Evolutionary conservation across 2,113 vertebrate genomes (phyloP).

Genomic region (Eupsittula cactorum): DNA sequence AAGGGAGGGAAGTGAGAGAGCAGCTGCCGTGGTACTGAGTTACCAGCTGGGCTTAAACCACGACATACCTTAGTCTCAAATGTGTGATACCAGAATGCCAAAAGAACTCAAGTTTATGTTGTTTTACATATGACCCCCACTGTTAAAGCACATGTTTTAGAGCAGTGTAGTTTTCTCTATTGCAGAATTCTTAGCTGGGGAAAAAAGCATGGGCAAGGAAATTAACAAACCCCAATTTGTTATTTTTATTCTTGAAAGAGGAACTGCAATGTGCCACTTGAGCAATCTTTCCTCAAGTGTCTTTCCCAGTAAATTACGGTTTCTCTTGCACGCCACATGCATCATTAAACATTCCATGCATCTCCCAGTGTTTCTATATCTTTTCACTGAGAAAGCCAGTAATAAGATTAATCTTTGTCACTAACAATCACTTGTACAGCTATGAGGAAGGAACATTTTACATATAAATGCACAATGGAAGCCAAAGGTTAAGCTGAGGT

Average conservation of each 20-base stretch:
- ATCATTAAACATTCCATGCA: background rate
- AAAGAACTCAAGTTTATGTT: background rate
- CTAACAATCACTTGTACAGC: background rate
- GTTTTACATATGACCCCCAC: background rate
- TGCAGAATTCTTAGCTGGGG: background rate
- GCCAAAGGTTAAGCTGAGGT: background rate
- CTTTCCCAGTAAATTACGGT: conserved; percentile 26
- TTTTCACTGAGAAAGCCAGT: background rate
- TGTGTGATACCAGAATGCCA: background rate
- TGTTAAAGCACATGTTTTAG: background rate
- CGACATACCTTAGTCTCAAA: background rate
- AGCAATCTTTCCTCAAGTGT: background rate
- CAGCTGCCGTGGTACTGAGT: no score
- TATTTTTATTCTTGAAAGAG: background rate
- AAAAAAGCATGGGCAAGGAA: background rate
- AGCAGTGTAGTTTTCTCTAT: background rate
- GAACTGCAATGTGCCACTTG: background rate
- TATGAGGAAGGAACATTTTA: background rate
- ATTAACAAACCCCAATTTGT: background rate
- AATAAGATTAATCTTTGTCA: conserved; percentile 41
- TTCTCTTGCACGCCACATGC: background rate
- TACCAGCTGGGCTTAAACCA: no score
- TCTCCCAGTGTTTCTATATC: background rate
- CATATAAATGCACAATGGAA: background rate
- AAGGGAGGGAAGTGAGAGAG: no score